Base-by-base conservation (phyloP, 2,888 invertebrate genomes). In the Amorpha juglandis region DNA sequence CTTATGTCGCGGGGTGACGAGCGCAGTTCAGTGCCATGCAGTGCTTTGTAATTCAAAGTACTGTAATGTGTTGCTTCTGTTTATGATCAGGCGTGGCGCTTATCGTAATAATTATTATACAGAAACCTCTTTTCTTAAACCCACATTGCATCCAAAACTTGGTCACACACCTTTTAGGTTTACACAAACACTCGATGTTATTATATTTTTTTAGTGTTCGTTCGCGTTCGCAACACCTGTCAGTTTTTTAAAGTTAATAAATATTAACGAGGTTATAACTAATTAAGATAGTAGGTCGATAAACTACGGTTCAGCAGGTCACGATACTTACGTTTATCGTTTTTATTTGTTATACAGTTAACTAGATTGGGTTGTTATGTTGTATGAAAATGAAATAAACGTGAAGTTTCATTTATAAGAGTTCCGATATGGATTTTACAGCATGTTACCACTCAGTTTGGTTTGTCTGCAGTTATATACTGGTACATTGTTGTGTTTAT, bases 201-300 rank as follows among this genome's bases (percentile, higher is more conserved):
- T 52, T 3, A 8, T 9, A 38, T 14, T 45, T 45, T 45, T 14
- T 14, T 14, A 45, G 45, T 45, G 11, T 45, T 45, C 14, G 45
- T 1, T 11, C 42, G 12, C 19, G 58, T 19, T 58, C 19, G 19
- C 19, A 12, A 58, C 58, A 58, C 38, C 42, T 55, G 35, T 35
- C 50, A 63, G 35, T 50, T 68, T 68, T 65, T 64, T 66, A 58
- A 58, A 11, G 9, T 38, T 27, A 27, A 58, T 58, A 42, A 58
- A 58, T 58, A 58, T 58, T 58, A 58, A 68, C 63, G 68, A 42
- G 66, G 64, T 67, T 62, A 65, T 42, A 58, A 51, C 72, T 72
- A 71, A 74, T 38, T 19, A 71, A 74, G 65, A 66, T 68, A 74
- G 69, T 74, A 71, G 80, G 81, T 81, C 81, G 77, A 79, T 77